Evolutionary conservation across 2,113 vertebrate species (phyloP).

Genomic region (Silurus meridionalis): DNA sequence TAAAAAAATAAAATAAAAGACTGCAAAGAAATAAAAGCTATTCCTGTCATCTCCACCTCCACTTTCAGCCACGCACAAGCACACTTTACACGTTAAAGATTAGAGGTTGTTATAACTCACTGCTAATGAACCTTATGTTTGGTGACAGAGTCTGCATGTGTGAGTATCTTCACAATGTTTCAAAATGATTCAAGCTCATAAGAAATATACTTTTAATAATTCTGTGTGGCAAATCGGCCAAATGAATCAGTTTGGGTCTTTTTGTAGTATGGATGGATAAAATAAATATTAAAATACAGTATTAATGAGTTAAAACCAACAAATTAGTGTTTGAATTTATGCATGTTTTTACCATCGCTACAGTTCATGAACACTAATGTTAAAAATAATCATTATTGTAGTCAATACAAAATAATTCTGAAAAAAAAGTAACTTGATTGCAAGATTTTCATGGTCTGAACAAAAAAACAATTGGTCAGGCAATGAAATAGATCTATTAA

Average conservation of each 20-base stretch:
- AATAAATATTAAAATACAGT: not conserved
- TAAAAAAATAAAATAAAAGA: not conserved
- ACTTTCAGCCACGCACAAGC: not conserved
- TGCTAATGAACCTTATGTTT: constrained; percentile 12
- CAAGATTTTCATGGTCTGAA: too few relatives aligned
- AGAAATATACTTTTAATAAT: too few relatives aligned
- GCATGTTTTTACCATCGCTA: too few relatives aligned
- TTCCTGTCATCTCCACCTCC: not conserved
- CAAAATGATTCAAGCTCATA: not conserved
- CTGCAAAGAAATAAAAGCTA: not conserved
- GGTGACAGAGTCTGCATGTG: not conserved
- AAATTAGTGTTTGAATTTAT: too few relatives aligned
- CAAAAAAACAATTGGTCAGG: too few relatives aligned
- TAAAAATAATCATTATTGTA: too few relatives aligned
- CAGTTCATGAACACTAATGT: too few relatives aligned
- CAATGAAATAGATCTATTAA: too few relatives aligned
- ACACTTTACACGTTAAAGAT: not conserved
- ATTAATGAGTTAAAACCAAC: too few relatives aligned
- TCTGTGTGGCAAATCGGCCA: not conserved
- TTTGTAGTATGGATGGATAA: not conserved
- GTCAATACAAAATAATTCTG: too few relatives aligned
- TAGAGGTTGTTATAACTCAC: not conserved
- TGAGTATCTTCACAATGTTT: not conserved
- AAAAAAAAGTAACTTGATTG: too few relatives aligned
- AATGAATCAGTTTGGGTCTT: not conserved